Conservation (phyloP, 1,140 invertebrate genomes). For the Aradophagus sp. region DNA sequence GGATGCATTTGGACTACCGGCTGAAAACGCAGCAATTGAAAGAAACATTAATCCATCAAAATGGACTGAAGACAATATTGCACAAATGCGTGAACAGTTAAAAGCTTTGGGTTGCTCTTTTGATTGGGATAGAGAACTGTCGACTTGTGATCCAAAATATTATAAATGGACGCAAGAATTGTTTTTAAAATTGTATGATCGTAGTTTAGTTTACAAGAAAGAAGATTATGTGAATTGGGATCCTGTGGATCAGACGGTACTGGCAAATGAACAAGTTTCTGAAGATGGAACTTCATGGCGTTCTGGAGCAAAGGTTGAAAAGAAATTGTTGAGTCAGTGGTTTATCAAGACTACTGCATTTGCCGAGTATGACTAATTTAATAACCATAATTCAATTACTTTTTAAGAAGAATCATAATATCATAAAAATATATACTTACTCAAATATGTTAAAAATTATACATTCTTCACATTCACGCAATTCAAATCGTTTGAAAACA, state of each 20-base stretch:
- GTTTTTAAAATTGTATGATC: constrained; percentile 92
- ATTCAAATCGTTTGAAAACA: too few species aligned
- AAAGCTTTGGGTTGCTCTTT: constrained; percentile 88
- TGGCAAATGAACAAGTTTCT: constrained; percentile 99
- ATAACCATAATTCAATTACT: too few species aligned
- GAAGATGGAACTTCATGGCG: constrained; percentile 94
- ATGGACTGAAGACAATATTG: constrained; percentile 95
- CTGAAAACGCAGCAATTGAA: constrained; percentile 98
- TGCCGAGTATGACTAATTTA: constrained; percentile 82
- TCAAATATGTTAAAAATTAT: too few species aligned
- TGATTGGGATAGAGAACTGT: constrained; percentile 93
- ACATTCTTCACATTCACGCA: too few species aligned
- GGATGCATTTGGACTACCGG: constrained; percentile 99
- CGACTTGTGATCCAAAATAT: constrained; percentile 86
- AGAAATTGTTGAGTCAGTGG: constrained; percentile 94
- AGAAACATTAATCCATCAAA: constrained; percentile 82
- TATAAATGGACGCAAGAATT: constrained; percentile 97
- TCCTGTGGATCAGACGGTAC: constrained; percentile 96
- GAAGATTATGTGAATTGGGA: constrained; percentile 98
- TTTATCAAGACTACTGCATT: constrained; percentile 94
- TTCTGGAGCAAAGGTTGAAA: constrained; percentile 96
- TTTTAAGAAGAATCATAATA: too few species aligned
- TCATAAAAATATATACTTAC: too few species aligned
- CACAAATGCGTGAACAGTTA: constrained; percentile 92
- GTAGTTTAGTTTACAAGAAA: constrained; percentile 90